These are phyloP conservation scores for Eulemur albifrons DNA, from an alignment of 2,797 vertebrate genomes.

Conservation along the genomic window DNA sequence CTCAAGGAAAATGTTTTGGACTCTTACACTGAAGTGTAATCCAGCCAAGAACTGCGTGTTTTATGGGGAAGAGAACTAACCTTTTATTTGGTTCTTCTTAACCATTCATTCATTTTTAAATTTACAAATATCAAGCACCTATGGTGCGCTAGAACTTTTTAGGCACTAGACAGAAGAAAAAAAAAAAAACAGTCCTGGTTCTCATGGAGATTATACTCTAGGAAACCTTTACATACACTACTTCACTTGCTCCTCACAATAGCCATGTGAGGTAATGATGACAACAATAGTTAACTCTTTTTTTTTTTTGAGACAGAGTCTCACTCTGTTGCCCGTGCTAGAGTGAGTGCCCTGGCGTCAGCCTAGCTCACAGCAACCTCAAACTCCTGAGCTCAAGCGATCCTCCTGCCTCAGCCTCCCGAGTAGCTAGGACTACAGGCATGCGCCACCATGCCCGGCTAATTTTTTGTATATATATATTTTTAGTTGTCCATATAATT, in stretches of 20 bases:
- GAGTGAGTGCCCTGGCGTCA: too few relatives aligned
- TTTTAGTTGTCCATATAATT: too few relatives aligned
- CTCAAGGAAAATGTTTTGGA: slow-evolving; percentile 20
- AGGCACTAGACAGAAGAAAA: neutral
- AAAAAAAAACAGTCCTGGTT: neutral
- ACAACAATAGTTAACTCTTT: neutral
- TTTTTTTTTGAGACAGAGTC: too few relatives aligned
- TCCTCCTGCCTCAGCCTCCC: too few relatives aligned
- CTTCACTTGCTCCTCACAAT: slow-evolving; percentile 26
- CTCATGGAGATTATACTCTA: neutral
- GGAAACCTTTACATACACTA: neutral
- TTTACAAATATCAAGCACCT: slow-evolving; percentile 30
- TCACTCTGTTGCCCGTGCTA: too few relatives aligned
- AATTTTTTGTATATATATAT: too few relatives aligned
- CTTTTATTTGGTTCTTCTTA: slow-evolving; percentile 11
- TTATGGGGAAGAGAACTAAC: neutral
- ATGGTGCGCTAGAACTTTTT: neutral
- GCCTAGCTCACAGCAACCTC: too few relatives aligned
- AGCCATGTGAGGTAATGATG: neutral
- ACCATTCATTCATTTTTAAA: slow-evolving; percentile 9
- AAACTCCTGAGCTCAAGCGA: too few relatives aligned
- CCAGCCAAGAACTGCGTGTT: neutral
- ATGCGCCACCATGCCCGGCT: too few relatives aligned
- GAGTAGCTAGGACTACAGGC: too few relatives aligned
- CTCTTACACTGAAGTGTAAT: neutral